Conservation (phyloP, 1,140 invertebrate genomes). For the Halictus rubicundus region DNA sequence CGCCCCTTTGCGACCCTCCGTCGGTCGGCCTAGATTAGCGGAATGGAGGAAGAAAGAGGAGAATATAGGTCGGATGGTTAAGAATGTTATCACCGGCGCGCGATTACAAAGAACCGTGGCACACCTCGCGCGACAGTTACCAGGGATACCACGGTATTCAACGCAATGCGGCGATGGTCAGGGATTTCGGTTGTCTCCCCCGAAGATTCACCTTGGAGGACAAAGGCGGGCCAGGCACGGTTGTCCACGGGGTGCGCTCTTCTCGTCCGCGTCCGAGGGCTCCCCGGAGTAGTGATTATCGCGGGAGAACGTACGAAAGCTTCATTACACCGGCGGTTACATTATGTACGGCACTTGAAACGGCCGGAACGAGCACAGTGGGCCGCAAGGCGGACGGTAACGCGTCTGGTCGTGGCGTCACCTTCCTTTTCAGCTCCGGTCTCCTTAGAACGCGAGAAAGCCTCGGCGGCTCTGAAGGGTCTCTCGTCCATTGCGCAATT, state of each 20-base stretch:
- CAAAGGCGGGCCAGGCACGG: neutral
- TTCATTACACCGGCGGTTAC: conserved; percentile 35
- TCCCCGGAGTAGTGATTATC: conserved; percentile 38
- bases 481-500: conserved; percentile 50
- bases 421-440: conserved; percentile 17
- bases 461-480: conserved; percentile 14
- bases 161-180: neutral
- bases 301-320: conserved; percentile 30
- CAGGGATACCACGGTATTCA: too few species aligned
- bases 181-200: neutral
- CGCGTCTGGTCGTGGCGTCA: neutral
- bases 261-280: neutral
- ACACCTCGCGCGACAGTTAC: too few species aligned
- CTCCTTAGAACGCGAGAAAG: conserved; percentile 24
- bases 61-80: too few species aligned
- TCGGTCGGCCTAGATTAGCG: too few species aligned
- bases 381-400: conserved; percentile 16
- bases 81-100: too few species aligned
- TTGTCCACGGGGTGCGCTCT: neutral
- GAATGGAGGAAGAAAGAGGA: too few species aligned
- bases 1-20: too few species aligned
- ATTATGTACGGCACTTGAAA: conserved; percentile 38
- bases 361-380: conserved; percentile 21
- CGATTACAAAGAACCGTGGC: too few species aligned
- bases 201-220: neutral